phyloP scores from a whole-genome alignment of 2,797 vertebrate genomes.

The Gymnoscopelus braueri region DNA sequence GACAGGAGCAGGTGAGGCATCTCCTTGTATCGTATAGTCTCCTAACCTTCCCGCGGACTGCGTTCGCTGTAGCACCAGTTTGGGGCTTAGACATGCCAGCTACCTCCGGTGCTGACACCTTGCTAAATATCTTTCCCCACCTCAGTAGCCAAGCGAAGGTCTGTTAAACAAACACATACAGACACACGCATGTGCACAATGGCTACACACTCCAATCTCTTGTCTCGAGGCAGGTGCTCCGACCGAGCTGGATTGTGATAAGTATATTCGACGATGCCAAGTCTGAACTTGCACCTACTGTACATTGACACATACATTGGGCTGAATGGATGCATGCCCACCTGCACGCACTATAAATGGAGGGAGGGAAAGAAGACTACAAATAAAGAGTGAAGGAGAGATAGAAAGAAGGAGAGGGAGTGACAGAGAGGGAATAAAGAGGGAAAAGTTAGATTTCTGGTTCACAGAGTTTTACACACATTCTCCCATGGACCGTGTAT shows the following conservation, averaged over 20 bases:
- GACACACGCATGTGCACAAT: conserved; percentile 14
- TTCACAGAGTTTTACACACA: conserved; percentile 17
- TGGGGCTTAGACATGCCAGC: neutral
- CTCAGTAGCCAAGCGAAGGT: neutral
- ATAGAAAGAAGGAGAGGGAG: neutral
- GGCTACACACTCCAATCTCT: conserved; percentile 19
- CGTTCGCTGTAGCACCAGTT: no score
- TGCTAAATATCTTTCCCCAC: neutral
- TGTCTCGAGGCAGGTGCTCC: conserved; percentile 34
- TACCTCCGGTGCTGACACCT: neutral
- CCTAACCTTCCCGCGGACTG: no score
- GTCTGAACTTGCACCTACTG: neutral
- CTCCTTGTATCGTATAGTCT: no score
- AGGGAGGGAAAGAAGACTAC: neutral
- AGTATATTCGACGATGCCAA: conserved; percentile 33
- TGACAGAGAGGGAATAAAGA: neutral
- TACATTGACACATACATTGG: neutral
- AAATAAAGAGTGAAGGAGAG: neutral
- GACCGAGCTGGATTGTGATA: conserved; percentile 53
- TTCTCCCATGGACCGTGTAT: conserved; percentile 19
- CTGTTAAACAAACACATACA: neutral
- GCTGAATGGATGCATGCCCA: neutral
- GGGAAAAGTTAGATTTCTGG: conserved; percentile 16
- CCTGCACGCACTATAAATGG: conserved; percentile 40
- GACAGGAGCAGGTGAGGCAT: no score